Evolutionary conservation across 2,888 invertebrate species (phyloP).

Genomic region (Rhagonycha lutea): DNA sequence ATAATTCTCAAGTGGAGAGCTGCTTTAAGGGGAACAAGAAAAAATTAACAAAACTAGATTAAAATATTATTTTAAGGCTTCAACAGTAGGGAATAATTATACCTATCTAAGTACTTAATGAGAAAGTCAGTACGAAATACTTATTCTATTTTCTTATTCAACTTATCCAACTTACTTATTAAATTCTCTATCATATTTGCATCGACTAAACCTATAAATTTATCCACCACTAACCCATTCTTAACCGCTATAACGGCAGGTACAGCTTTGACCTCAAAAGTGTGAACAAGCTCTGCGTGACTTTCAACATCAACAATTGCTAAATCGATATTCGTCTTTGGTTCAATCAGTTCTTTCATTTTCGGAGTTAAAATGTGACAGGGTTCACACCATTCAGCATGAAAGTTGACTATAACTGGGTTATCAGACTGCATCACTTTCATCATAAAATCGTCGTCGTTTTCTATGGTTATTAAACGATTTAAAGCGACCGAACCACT

Average conservation of each 20-base stretch:
- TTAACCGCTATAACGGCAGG: conserved; percentile 81
- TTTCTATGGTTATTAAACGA: conserved; percentile 63
- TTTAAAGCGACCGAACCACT: conserved; percentile 37
- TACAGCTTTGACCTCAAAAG: conserved; percentile 82
- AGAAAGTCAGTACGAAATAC: not conserved
- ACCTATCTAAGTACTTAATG: not conserved
- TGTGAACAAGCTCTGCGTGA: conserved; percentile 80
- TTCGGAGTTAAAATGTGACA: conserved; percentile 86
- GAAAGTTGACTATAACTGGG: conserved; percentile 89
- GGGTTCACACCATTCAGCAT: conserved; percentile 90
- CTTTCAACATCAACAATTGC: conserved; percentile 83
- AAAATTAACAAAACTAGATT: too few relatives aligned
- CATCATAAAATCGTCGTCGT: conserved; percentile 76
- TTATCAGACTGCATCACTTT: conserved; percentile 84
- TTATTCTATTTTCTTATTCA: conserved; percentile 31
- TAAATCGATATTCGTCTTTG: conserved; percentile 72
- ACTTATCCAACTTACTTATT: conserved; percentile 64
- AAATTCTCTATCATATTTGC: conserved; percentile 78
- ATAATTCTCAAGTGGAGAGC: not conserved
- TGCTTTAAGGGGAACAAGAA: too few relatives aligned
- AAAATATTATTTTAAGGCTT: not conserved
- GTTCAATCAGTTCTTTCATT: conserved; percentile 75
- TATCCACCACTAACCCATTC: conserved; percentile 82
- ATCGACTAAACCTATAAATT: conserved; percentile 86
- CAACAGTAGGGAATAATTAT: not conserved